phyloP scores from a whole-genome alignment of 1,140 invertebrate genomes.

The Aphelenchoides fujianensis region DNA sequence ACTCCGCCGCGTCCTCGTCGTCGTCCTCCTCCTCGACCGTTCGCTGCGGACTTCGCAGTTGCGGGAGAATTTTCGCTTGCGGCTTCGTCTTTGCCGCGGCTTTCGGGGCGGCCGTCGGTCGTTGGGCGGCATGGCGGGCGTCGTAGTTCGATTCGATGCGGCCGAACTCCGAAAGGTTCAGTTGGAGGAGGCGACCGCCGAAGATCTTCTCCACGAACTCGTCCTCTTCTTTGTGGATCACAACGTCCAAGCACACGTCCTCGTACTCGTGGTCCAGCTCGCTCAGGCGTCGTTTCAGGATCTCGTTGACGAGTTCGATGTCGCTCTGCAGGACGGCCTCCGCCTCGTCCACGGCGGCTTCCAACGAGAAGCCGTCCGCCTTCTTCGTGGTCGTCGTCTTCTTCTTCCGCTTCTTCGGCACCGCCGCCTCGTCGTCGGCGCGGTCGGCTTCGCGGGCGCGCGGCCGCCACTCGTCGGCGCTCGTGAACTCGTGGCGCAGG shows the following conservation, averaged over 20 bases:
- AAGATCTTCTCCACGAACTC: conserved; percentile 16
- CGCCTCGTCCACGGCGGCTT: not conserved
- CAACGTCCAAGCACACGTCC: not conserved
- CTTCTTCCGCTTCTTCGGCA: not conserved
- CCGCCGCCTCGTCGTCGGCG: too few relatives aligned
- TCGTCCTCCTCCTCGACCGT: not conserved
- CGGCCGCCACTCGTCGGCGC: not conserved
- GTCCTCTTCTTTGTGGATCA: not conserved
- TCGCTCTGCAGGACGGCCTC: not conserved
- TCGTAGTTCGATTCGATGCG: not conserved
- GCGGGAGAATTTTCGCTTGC: conserved; percentile 6
- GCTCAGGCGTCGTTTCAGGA: not conserved
- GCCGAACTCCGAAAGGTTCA: not conserved
- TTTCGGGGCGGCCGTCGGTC: too few relatives aligned
- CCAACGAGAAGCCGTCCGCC: not conserved
- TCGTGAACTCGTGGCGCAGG: not conserved
- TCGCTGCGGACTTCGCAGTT: not conserved
- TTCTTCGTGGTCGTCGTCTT: conserved; percentile 2
- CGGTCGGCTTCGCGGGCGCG: not conserved
- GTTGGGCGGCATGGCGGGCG: not conserved
- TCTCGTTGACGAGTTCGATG: conserved; percentile 3
- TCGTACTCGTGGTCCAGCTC: not conserved
- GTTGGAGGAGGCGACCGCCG: not conserved
- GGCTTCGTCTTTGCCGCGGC: conserved; percentile 1
- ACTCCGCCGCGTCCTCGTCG: not conserved